Conservation (phyloP, 2,888 invertebrate species). For the Brachyptera risi region DNA sequence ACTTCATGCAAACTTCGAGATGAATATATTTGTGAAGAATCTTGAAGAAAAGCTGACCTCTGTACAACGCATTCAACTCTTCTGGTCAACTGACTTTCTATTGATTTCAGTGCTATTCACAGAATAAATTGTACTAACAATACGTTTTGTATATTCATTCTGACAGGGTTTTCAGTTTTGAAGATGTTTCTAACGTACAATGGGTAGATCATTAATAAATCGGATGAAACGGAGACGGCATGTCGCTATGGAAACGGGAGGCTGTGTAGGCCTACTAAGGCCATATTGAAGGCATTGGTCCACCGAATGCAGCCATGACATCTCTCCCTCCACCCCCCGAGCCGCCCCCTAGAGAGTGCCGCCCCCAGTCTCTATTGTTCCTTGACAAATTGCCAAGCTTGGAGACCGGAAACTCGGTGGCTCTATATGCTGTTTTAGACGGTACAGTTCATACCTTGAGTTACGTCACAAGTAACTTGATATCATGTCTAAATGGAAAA, state of each 20-base stretch:
- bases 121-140: too few species aligned
- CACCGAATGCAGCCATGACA: conserved; percentile 40
- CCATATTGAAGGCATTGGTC: conserved; percentile 16
- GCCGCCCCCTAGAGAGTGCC: conserved; percentile 35
- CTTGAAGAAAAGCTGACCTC: neutral
- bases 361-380: conserved; percentile 15
- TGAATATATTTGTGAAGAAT: neutral
- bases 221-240: too few species aligned
- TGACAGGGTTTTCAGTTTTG: conserved; percentile 1
- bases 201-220: conserved; percentile 14
- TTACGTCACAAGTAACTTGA: too few species aligned
- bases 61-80: neutral
- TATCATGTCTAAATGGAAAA: too few species aligned
- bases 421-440: conserved; percentile 1
- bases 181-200: neutral
- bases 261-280: neutral
- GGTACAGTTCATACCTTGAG: too few species aligned
- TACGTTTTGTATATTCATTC: neutral
- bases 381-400: conserved; percentile 11
- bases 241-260: neutral
- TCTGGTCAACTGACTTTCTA: neutral
- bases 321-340: conserved; percentile 45
- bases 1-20: too few species aligned
- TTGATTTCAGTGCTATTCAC: too few species aligned
- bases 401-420: neutral